Evolutionary conservation across 2,797 vertebrate genomes (phyloP), one percentile per base, ranked within the genome.

Genomic region (Syngnathus rostellatus): DNA sequence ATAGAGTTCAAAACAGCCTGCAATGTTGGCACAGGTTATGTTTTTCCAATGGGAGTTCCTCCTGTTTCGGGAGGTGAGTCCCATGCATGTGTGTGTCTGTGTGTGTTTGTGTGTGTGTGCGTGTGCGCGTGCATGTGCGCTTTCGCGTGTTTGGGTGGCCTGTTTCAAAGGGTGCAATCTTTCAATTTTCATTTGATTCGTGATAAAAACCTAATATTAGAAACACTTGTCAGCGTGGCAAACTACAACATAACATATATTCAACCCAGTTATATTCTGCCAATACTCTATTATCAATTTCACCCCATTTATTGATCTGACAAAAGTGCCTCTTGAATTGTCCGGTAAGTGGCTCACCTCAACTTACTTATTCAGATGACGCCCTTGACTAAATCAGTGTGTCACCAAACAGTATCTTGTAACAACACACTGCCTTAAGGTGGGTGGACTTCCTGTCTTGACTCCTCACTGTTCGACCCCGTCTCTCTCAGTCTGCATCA

Each of bases 11-110:
- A 89, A 88, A 89, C 87, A 90, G 83, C 77, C 81, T 68, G 83
- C 76, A 75, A 76, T 84, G 81, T 88, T 90, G 89, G 90, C 88
- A 88, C 84, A 83, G 81, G 75, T 76, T 72, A 68, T 54, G 50
- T 83, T 88, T 91, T 89, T 90, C 90, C 88, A 74, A 78, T 76
- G 86, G 89, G 89, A 90, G 85, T 89, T 86, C 85, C 86, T 85
- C 77, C 78, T 83, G 86, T 80, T 83, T 69, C 75, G 78, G 81
- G 88, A 89, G 87, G 87, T 77, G 74, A 85, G 79, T 81, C 84
- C 83, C 79, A 64, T 79, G 70, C 74, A 73, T 64, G 62, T 70
- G 68, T 46, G 72, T 68, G 58, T 37, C 66, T 66, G 66, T 61
- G 63, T 69, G 58, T 66, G 40, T 41, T 8, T 4, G 31, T 68